phyloP scores from a whole-genome alignment of 2,888 invertebrate species.

The Pandemis cinnamomeana region DNA sequence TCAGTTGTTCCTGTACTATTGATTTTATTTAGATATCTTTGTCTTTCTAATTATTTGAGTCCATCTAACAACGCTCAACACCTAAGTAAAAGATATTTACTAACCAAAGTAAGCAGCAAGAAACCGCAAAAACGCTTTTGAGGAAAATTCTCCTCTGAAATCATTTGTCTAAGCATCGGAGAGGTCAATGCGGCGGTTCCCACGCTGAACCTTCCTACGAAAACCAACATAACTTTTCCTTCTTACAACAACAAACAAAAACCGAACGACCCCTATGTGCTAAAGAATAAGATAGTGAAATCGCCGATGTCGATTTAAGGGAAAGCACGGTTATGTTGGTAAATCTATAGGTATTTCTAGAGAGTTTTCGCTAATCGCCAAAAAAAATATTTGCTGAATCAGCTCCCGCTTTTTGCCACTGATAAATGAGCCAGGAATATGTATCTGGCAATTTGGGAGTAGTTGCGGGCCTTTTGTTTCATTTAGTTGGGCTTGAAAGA shows the following conservation, averaged over 20 bases:
- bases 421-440: conserved; percentile 78
- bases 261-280: conserved; percentile 49
- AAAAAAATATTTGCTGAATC: conserved; percentile 82
- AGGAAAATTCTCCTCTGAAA: conserved; percentile 73
- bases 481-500: conserved; percentile 57
- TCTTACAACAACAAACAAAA: conserved; percentile 30
- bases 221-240: conserved; percentile 45
- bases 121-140: conserved; percentile 65
- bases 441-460: conserved; percentile 70
- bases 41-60: neutral
- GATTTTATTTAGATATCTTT: neutral
- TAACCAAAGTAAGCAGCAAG: conserved; percentile 37
- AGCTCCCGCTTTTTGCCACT: conserved; percentile 71
- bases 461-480: conserved; percentile 69
- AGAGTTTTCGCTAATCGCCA: conserved; percentile 79
- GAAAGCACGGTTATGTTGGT: conserved; percentile 49
- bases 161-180: conserved; percentile 80
- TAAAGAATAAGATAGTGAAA: conserved; percentile 38
- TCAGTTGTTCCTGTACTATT: no score
- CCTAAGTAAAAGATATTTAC: conserved; percentile 4
- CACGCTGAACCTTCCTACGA: conserved; percentile 70
- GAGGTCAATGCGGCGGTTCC: conserved; percentile 77
- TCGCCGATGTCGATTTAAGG: conserved; percentile 3
- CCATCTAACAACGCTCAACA: neutral
- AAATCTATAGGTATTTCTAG: conserved; percentile 72